A percentile compares a stretch with the other conserved stretches of the same genome.
phyloP scores from a whole-genome alignment of 2,797 vertebrate species.

The Oryzias dopingdopingensis region DNA sequence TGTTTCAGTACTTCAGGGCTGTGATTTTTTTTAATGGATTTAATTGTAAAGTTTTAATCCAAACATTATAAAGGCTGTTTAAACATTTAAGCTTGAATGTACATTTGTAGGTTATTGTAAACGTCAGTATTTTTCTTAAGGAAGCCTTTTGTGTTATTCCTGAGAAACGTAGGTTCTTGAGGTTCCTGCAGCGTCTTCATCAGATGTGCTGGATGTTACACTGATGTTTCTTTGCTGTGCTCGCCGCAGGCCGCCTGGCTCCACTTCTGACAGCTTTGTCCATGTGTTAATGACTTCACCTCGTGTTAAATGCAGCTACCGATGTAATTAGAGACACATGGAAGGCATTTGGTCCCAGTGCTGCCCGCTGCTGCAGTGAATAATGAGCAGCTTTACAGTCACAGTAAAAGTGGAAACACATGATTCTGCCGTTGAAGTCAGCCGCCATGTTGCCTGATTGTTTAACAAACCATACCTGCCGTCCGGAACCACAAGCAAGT shows the following conservation, averaged over 20 bases:
- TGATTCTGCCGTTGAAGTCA: conserved; percentile 47
- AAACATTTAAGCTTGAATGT: no score
- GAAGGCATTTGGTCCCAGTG: conserved; percentile 69
- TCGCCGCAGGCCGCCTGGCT: conserved; percentile 46
- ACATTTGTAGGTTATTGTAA: no score
- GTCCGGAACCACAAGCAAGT: conserved; percentile 26
- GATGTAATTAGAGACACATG: conserved; percentile 73
- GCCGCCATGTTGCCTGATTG: conserved; percentile 40
- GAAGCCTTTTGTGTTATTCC: no score
- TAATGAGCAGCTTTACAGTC: conserved; percentile 77
- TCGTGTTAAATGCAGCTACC: conserved; percentile 65
- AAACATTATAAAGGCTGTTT: no score
- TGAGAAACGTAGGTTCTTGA: no score
- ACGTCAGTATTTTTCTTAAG: no score
- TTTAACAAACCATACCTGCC: conserved; percentile 7
- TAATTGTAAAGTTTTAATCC: no score
- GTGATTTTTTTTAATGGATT: no score
- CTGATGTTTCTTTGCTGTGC: conserved; percentile 13
- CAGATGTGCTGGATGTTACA: not conserved
- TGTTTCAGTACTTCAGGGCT: no score
- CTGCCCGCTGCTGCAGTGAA: conserved; percentile 67
- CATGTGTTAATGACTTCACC: conserved; percentile 72
- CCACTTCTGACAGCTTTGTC: conserved; percentile 64
- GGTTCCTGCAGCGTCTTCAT: not conserved
- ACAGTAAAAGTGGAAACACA: conserved; percentile 76